Conservation (phyloP, 2,797 vertebrate genomes). For the Sebastes taczanowskii region DNA sequence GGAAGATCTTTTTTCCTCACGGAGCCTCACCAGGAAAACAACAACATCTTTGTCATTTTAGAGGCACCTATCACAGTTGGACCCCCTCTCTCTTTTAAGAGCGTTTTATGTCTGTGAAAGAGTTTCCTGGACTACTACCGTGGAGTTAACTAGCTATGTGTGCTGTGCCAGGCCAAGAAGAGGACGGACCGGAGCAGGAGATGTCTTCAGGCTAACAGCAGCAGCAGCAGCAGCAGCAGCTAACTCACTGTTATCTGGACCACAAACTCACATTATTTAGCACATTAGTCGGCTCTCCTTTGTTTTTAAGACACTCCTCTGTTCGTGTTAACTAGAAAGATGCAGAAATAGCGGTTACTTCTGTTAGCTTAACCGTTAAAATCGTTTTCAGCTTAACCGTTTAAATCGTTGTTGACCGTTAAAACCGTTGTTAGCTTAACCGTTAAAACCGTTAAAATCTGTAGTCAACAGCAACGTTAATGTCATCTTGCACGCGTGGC, state of each 20-base stretch:
- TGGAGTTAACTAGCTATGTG: conserved; percentile 38
- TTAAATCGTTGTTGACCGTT: no score
- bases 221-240: conserved; percentile 38
- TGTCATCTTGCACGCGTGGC: not conserved
- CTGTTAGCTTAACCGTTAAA: not conserved
- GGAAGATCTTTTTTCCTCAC: conserved; percentile 22
- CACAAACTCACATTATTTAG: not conserved
- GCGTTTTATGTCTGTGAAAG: not conserved
- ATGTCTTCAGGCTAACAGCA: conserved; percentile 66
- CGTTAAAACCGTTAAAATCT: not conserved
- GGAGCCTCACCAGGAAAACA: conserved; percentile 27
- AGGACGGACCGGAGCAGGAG: conserved; percentile 44
- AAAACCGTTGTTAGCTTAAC: not conserved
- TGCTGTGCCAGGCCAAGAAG: conserved; percentile 51
- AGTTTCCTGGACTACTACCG: not conserved
- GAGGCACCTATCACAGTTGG: not conserved
- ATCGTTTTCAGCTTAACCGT: no score
- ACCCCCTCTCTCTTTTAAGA: not conserved
- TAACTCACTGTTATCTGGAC: conserved; percentile 25
- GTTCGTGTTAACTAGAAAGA: not conserved
- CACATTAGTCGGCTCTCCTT: not conserved
- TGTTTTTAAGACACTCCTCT: not conserved
- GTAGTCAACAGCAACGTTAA: not conserved
- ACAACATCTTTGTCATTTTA: not conserved
- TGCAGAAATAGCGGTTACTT: conserved; percentile 1